phyloP scores from a whole-genome alignment of 2,797 vertebrate species.

The Coreius guichenoti region DNA sequence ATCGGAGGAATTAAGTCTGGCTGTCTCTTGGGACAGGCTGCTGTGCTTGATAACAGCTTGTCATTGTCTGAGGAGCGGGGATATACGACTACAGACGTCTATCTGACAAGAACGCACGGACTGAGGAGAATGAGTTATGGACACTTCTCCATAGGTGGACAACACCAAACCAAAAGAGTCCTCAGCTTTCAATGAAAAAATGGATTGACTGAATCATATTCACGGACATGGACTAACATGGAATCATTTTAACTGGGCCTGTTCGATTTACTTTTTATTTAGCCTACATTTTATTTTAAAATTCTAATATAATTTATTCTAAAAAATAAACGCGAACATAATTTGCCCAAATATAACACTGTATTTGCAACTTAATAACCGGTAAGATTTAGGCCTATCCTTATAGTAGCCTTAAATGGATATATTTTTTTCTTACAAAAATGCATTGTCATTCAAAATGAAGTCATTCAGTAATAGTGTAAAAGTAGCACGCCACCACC shows the following conservation, averaged over 20 bases:
- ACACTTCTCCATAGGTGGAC: slow-evolving; percentile 37
- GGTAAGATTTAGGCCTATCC: background rate
- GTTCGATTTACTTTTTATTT: background rate
- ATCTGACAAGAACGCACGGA: slow-evolving; percentile 53
- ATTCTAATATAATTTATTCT: too few relatives aligned
- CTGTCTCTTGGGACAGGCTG: slow-evolving; percentile 55
- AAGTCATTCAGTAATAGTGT: background rate
- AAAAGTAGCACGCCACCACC: background rate
- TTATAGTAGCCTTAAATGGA: background rate
- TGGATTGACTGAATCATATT: background rate
- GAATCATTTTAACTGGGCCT: background rate
- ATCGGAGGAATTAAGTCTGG: slow-evolving; percentile 40
- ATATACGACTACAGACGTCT: slow-evolving; percentile 63
- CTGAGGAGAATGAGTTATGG: slow-evolving; percentile 43
- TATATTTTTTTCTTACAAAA: background rate
- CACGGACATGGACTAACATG: background rate
- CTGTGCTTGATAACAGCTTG: slow-evolving; percentile 52
- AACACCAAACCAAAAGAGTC: slow-evolving; percentile 23
- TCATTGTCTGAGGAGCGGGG: slow-evolving; percentile 67
- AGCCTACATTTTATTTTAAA: background rate
- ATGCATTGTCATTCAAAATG: background rate
- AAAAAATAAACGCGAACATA: background rate
- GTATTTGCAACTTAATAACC: background rate
- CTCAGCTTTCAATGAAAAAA: background rate
- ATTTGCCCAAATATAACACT: background rate